phyloP scores from a whole-genome alignment of 2,113 vertebrate genomes.

The Pica pica region DNA sequence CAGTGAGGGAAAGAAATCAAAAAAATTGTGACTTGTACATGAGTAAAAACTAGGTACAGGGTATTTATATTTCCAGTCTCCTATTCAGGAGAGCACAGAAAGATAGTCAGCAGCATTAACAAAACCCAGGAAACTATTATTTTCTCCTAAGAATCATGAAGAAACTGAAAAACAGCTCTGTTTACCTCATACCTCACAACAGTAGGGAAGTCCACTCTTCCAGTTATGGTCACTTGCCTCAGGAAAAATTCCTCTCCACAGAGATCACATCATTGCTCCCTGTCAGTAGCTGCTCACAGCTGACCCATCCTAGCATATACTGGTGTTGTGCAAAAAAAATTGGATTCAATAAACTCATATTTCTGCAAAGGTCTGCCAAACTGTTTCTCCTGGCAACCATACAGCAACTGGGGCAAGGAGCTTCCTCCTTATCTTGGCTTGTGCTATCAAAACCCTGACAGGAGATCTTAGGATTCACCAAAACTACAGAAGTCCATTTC shows the following conservation, averaged over 20 bases:
- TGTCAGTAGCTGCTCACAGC: not conserved
- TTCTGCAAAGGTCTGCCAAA: not conserved
- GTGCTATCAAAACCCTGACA: not conserved
- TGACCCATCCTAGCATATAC: not conserved
- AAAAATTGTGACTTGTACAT: not conserved
- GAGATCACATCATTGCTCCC: not conserved
- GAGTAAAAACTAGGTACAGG: not conserved
- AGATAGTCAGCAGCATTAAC: not conserved
- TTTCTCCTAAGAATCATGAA: not conserved
- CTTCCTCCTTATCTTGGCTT: not conserved
- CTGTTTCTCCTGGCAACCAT: not conserved
- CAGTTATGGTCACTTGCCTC: not conserved
- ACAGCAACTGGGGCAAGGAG: not conserved
- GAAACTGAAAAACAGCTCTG: not conserved
- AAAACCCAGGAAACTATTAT: not conserved
- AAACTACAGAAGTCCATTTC: not conserved
- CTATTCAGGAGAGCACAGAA: not conserved
- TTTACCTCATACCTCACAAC: not conserved
- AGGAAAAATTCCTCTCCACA: not conserved
- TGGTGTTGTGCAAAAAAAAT: not conserved
- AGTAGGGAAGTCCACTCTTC: not conserved
- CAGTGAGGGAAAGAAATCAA: not conserved
- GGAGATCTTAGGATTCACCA: not conserved
- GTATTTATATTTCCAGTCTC: not conserved
- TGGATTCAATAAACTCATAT: not conserved